Evolutionary conservation across 2,888 invertebrate genomes (phyloP).

Genomic region (Hymenopus coronatus): DNA sequence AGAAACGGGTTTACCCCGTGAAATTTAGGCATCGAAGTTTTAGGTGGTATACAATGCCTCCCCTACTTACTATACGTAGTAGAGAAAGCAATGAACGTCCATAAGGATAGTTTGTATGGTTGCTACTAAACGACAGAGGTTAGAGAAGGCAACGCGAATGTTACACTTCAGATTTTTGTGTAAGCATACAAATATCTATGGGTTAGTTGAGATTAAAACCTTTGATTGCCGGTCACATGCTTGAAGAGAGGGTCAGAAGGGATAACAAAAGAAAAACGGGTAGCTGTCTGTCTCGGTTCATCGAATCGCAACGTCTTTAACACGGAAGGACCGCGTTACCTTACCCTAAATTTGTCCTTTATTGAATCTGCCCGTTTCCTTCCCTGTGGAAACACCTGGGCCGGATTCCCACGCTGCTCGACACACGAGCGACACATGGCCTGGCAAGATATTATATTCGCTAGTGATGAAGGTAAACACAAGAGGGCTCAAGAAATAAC

Average conservation of each 20-base stretch:
- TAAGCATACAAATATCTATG: no score
- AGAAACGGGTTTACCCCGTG: no score
- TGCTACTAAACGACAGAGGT: no score
- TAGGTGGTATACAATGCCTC: no score
- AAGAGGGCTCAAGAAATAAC: not conserved
- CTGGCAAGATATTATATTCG: not conserved
- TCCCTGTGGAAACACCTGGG: not conserved
- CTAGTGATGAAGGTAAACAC: conserved; percentile 5
- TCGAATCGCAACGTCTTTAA: not conserved
- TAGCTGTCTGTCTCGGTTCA: not conserved
- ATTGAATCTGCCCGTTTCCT: not conserved
- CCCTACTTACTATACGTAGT: no score
- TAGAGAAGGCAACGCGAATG: no score
- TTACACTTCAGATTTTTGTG: no score
- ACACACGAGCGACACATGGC: conserved; percentile 12
- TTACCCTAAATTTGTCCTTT: not conserved
- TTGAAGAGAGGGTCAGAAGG: not conserved
- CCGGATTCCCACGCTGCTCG: not conserved
- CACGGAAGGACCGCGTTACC: not conserved
- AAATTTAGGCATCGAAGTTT: no score
- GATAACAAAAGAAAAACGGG: not conserved
- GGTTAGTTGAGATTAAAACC: not conserved
- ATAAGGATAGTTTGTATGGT: no score
- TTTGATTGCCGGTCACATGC: not conserved
- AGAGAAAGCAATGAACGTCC: no score